Base-by-base conservation (phyloP, 2,888 invertebrate species). In the Papilio gigon region DNA sequence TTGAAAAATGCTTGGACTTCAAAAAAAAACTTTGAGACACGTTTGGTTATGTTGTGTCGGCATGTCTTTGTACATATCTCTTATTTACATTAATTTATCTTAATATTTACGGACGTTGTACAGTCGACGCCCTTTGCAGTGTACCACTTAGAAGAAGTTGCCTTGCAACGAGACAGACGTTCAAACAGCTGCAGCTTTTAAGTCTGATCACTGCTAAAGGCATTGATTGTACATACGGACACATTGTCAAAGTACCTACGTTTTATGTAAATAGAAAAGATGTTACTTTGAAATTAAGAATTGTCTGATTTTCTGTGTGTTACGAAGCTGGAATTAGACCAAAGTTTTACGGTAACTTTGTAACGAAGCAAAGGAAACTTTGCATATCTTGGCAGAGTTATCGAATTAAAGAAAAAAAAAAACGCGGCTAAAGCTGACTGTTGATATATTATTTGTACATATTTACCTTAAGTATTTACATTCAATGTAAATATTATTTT, bases 271-370 rank as follows among this genome's bases (percentile, higher is more conserved):
- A 77, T 73, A 76, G 72, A 71, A 71, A 65, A 62, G 60, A 70
- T 64, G 65, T 70, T 69, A 72, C 65, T 69, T 69, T 69, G 35
- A 53, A 74, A 72, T 59, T 37, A 59, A 64, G 27, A 47, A 50
- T 56, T 68, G 68, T 68, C 68, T 72, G 77, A 80, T 79, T 80
- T 80, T 81, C 80, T 83, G 81, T 84, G 84, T 87, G 84, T 84
- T 80, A 77, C 77, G 79, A 93, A 93, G 94, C 94, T 94, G 94
- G 94, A 94, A 93, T 92, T 92, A 93, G 93, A 94, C 94, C 94
- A 94, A 94, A 94, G 93, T 91, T 88, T 89, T 89, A 85, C 85
- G 90, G 90, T 87, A 83, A 83, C 89, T 91, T 90, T 90, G 90
- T 89, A 81, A 74, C 77, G 76, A 73, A 74, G 71, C 75, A 70